These are phyloP conservation scores for Lordiphosa mommai DNA, from an alignment of 1,140 invertebrate species.

Conservation along the genomic window DNA sequence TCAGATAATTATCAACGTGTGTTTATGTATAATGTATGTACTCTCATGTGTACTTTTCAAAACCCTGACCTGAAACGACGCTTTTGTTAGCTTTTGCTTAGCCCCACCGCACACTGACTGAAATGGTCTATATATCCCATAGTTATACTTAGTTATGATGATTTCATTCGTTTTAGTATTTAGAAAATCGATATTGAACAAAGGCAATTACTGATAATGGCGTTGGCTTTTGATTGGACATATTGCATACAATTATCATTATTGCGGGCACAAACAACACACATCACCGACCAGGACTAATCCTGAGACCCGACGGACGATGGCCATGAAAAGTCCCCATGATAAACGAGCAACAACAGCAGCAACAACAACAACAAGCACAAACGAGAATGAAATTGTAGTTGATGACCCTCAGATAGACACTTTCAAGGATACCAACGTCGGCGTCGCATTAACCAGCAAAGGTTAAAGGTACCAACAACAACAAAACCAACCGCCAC, in stretches of 20 bases:
- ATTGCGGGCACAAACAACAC: neutral
- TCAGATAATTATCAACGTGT: slow-evolving; percentile 64
- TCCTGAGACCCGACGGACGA: neutral
- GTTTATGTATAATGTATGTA: slow-evolving; percentile 12
- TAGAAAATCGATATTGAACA: slow-evolving; percentile 67
- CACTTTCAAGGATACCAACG: slow-evolving; percentile 63
- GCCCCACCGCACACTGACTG: slow-evolving; percentile 11
- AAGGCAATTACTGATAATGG: slow-evolving; percentile 70
- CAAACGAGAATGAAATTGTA: slow-evolving; percentile 53
- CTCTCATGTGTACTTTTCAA: slow-evolving; percentile 45
- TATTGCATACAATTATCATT: slow-evolving; percentile 5
- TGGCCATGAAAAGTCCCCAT: slow-evolving; percentile 43
- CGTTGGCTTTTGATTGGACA: neutral
- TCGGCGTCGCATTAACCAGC: slow-evolving; percentile 42
- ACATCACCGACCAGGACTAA: neutral
- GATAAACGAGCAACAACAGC: slow-evolving; percentile 35
- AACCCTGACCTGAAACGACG: slow-evolving; percentile 69
- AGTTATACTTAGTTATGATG: slow-evolving; percentile 11
- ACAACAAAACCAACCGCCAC: slow-evolving; percentile 23
- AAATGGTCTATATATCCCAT: slow-evolving; percentile 18
- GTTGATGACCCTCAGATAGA: slow-evolving; percentile 76
- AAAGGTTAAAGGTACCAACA: slow-evolving; percentile 74
- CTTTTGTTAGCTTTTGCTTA: slow-evolving; percentile 49
- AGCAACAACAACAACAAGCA: slow-evolving; percentile 12
- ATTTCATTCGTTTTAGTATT: slow-evolving; percentile 42